A percentile compares a stretch with the other conserved stretches of the same genome.
These are phyloP conservation scores for Eudasyphora cyanicolor DNA, from an alignment of 2,888 invertebrate genomes.

Conservation along the genomic window DNA sequence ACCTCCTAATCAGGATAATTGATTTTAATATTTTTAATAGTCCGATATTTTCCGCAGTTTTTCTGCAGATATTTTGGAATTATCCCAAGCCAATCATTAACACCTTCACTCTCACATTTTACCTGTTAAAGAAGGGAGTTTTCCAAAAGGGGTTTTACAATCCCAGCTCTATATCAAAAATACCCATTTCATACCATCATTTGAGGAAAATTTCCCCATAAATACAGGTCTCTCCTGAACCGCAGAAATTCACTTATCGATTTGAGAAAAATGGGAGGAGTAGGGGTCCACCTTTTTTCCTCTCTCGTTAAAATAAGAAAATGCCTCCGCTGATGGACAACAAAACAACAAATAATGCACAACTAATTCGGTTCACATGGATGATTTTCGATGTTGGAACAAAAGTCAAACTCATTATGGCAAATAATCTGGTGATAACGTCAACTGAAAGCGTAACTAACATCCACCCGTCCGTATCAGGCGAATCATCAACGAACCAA, in stretches of 20 bases:
- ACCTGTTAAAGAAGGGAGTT: background rate
- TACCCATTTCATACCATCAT: background rate
- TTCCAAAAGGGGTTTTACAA: constrained; percentile 1
- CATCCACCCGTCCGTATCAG: constrained; percentile 30
- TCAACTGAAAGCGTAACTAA: constrained; percentile 64
- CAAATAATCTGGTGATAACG: constrained; percentile 61
- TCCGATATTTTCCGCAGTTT: too few relatives aligned
- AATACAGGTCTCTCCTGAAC: background rate
- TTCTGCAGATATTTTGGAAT: too few relatives aligned
- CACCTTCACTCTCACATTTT: background rate
- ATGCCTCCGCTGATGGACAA: too few relatives aligned
- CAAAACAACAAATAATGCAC: too few relatives aligned
- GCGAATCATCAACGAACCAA: constrained; percentile 25
- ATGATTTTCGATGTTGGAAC: background rate
- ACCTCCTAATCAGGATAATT: too few relatives aligned
- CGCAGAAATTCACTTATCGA: background rate
- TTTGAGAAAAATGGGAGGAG: constrained; percentile 10
- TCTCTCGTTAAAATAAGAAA: background rate
- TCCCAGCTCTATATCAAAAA: background rate
- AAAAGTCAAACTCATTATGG: constrained; percentile 59
- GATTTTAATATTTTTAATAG: too few relatives aligned
- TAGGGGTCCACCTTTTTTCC: background rate
- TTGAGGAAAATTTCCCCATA: background rate
- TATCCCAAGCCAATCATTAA: too few relatives aligned
- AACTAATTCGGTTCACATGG: constrained; percentile 3